A percentile compares a stretch with the other conserved stretches of the same genome.
Conservation (phyloP, 2,113 vertebrate species). For the Dicentrarchus labrax region DNA sequence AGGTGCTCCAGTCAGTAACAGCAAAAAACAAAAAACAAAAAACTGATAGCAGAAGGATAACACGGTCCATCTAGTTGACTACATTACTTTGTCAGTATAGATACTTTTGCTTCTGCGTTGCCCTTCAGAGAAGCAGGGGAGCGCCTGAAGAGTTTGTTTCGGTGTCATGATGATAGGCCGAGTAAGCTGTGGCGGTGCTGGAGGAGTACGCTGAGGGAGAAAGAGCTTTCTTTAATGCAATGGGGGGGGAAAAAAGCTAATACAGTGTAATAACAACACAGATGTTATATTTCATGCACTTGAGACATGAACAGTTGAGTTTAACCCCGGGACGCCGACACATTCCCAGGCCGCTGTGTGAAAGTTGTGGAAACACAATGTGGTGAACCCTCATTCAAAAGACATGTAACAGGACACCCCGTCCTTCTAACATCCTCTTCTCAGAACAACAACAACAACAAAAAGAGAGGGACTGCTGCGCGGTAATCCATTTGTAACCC, state of each 20-base stretch:
- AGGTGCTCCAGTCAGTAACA: conserved; percentile 73
- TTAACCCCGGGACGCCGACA: background rate
- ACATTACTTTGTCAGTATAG: background rate
- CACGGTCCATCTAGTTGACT: conserved; percentile 3
- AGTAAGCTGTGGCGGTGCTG: conserved; percentile 82
- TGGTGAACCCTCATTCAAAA: conserved; percentile 63
- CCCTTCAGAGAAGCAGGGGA: conserved; percentile 86
- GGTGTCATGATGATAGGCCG: conserved; percentile 89
- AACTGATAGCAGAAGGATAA: background rate
- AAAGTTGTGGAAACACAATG: conserved; percentile 56
- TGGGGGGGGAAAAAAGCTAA: background rate
- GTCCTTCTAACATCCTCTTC: conserved; percentile 40
- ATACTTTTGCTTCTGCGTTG: background rate
- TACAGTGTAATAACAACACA: background rate
- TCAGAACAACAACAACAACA: conserved; percentile 34
- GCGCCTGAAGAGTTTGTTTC: conserved; percentile 93
- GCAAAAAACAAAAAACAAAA: conserved; percentile 12
- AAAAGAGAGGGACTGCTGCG: conserved; percentile 21
- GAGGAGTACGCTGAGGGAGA: conserved; percentile 75
- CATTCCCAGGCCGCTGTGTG: conserved; percentile 20
- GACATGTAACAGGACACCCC: conserved; percentile 68
- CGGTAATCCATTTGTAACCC: conserved; percentile 72
- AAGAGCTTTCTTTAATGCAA: background rate
- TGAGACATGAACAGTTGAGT: background rate
- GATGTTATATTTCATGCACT: background rate